phyloP scores from a whole-genome alignment of 2,888 invertebrate genomes.

The Corythucha ciliata region DNA sequence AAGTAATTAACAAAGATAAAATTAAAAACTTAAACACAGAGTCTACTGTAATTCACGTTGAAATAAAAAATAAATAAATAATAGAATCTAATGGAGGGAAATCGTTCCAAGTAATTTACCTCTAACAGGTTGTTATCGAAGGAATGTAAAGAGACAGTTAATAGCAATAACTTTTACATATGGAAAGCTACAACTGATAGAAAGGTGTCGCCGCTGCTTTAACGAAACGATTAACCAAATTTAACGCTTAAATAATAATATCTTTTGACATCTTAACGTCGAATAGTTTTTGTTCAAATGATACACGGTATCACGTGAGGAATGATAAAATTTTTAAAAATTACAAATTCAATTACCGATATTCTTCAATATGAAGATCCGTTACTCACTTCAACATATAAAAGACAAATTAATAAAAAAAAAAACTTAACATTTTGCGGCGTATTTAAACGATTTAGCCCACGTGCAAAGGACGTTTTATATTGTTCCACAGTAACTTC shows the following conservation, averaged over 20 bases:
- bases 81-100: too few species aligned
- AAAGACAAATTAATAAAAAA: too few species aligned
- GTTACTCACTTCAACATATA: conserved; percentile 25
- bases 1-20: too few species aligned
- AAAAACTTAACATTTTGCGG: conserved; percentile 20
- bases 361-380: conserved; percentile 37
- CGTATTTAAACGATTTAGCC: conserved; percentile 27
- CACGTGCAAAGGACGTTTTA: too few species aligned
- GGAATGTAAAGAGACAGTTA: not conserved
- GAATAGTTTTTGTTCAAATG: conserved; percentile 45
- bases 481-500: too few species aligned
- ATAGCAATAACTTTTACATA: not conserved
- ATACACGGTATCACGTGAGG: conserved; percentile 44
- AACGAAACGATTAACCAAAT: not conserved
- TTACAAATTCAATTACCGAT: conserved; percentile 38
- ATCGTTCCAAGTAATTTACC: too few species aligned
- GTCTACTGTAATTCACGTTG: too few species aligned
- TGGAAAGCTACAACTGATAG: not conserved
- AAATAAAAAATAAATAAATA: too few species aligned
- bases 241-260: conserved; percentile 26
- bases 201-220: not conserved
- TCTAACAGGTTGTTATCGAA: too few species aligned
- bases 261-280: conserved; percentile 32
- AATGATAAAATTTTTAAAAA: conserved; percentile 26
- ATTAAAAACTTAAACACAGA: too few species aligned